Evolutionary conservation across 2,888 invertebrate genomes (phyloP), one percentile per base, ranked within the genome.

Genomic region (Epinotia nisella): DNA sequence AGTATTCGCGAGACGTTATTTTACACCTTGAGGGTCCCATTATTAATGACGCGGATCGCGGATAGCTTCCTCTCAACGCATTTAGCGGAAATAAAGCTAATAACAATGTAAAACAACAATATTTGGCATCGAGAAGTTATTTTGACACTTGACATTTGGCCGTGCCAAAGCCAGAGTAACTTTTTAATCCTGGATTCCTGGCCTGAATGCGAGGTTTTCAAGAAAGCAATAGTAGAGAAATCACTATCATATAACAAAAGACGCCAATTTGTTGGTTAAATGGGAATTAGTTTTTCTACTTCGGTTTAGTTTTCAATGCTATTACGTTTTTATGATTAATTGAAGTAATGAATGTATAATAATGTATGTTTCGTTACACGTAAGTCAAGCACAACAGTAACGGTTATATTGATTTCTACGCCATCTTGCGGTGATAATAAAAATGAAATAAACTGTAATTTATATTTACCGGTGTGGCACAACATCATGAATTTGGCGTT

Each of bases 51-150:
- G 76, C 75, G 71, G 76, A 80, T 77, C 87, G 85, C 90, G 89
- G 55, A 72, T 76, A 79, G 80, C 89, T 91, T 89, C 64, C 90
- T 90, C 90, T 90, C 86, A 83, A 89, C 85, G 85, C 82, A 81
- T 81, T 82, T 80, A 41, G 70, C 56, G 66, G 72, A 79, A 82
- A 80, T 80, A 78, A 76, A 78, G 74, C 74, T 77, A 81, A 79
- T 83, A 86, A 82, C 78, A 81, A 81, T 80, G 74, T 82, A 87
- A 87, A 90, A 89, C 88, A 91, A 91, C 88, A 87, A 85, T 84
- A 87, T 86, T 90, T 91, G 81, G 90, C 92, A 91, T 90, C 90
- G 86, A 92, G 92, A 91, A 92, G 91, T 86, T 90, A 90, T 84
- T 85, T 84, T 85, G 85, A 85, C 85, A 76, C 80, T 80, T 80